A percentile compares a stretch with the other conserved stretches of the same genome.
Conservation (phyloP, 2,797 vertebrate species). For the Sebastes variabilis region DNA sequence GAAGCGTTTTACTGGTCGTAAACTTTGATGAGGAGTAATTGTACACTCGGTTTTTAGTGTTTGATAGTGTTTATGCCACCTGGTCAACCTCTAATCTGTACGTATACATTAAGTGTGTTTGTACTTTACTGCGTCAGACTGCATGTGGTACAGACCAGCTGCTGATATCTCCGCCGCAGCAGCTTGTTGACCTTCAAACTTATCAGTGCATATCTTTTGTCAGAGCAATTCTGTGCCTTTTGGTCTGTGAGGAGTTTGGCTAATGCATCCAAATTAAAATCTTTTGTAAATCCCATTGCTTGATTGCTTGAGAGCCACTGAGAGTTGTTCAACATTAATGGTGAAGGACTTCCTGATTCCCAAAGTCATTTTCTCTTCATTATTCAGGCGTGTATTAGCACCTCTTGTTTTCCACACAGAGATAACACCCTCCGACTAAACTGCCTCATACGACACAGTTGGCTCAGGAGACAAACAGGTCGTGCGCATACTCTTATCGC, state of each 20-base stretch:
- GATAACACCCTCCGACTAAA: constrained; percentile 61
- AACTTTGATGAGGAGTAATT: constrained; percentile 68
- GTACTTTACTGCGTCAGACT: constrained; percentile 37
- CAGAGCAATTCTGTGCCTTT: constrained; percentile 71
- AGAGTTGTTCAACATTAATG: constrained; percentile 80
- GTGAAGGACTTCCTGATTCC: constrained; percentile 81
- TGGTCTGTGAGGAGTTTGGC: constrained; percentile 77
- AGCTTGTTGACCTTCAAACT: constrained; percentile 84
- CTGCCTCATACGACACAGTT: constrained; percentile 33
- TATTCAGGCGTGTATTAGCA: constrained; percentile 74
- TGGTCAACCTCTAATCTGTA: constrained; percentile 46
- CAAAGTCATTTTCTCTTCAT: constrained; percentile 79
- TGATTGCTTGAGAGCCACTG: constrained; percentile 83
- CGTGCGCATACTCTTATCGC: background rate
- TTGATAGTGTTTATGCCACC: constrained; percentile 62
- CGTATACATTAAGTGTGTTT: constrained; percentile 29
- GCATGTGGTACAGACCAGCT: constrained; percentile 44
- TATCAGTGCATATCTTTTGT: constrained; percentile 80
- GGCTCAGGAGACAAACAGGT: constrained; percentile 27
- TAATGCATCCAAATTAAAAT: constrained; percentile 85
- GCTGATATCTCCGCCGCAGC: constrained; percentile 71
- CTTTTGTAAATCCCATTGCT: constrained; percentile 80
- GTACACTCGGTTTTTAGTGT: constrained; percentile 50
- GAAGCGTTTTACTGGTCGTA: constrained; percentile 54
- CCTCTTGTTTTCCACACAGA: constrained; percentile 66